Evolutionary conservation across 2,888 invertebrate genomes (phyloP), one percentile per base, ranked within the genome.

Genomic region (Cerceris ruficornis): DNA sequence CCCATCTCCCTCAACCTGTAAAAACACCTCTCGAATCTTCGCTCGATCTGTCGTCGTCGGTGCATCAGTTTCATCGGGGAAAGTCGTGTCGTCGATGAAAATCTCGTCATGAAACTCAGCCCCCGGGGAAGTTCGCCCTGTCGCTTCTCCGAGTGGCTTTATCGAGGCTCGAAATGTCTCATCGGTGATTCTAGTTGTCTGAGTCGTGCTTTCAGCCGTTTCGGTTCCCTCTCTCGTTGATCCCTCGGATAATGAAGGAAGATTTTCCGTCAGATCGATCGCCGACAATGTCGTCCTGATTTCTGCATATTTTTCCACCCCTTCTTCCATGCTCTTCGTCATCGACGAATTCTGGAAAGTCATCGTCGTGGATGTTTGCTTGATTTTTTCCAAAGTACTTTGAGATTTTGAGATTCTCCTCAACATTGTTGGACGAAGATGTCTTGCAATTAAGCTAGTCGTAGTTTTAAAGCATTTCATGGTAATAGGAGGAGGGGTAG

Each of bases 71-170:
- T 82, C 74, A 0, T 77, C 73, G 0, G 57, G 41, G 0, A 77
- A 58, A 0, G 70, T 83, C 9, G n/a, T n/a, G 8, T 59, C 84
- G 17, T 77, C 82, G 6, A 83, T 28, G n/a, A 28, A 28, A 8
- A 77, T n/a, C 49, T 83, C 84, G 8, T 76, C 17, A 11, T 75
- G 46, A 5, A 77, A 66, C 58, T 69, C 69, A 0, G 64, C 73
- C 1, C 60, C 67, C 2, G 54, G 59, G 0, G 43, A 43, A 4
- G 60, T 57, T 14, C 2, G 55, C 7, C 8, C 28, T 2, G 2
- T n/a, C 0, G 15, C 8, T 13, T 14, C 39, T 1, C 15, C 42
- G 0, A 41, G 5, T 0, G 70, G 46, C 39, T 49, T 69, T 43
- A 68, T 46, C 50, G 61, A 57, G 0, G 73, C 49, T 28, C 80